Evolutionary conservation across 2,888 invertebrate species (phyloP).

Genomic region (Hermodice carunculata): DNA sequence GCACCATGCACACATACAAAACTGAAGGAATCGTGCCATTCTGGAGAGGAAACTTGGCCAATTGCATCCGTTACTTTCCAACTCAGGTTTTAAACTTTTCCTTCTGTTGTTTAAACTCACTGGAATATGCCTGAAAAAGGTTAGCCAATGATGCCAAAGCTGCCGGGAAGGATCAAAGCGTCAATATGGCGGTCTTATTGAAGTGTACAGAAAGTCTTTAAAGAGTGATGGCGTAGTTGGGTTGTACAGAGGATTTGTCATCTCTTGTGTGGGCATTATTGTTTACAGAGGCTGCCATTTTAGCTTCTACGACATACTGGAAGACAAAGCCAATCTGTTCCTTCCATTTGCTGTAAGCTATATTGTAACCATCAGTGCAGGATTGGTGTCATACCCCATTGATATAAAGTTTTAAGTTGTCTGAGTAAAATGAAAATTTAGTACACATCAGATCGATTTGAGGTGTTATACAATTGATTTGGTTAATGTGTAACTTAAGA

Average conservation of each 20-base stretch:
- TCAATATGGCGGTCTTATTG: conserved; percentile 81
- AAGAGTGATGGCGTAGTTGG: conserved; percentile 85
- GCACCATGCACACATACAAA: conserved; percentile 45
- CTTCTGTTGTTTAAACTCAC: conserved; percentile 95
- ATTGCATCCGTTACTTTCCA: conserved; percentile 81
- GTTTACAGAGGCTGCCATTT: conserved; percentile 95
- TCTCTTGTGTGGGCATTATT: conserved; percentile 81
- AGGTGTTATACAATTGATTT: too few relatives aligned
- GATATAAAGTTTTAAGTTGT: too few relatives aligned
- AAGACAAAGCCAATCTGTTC: conserved; percentile 88
- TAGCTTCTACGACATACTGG: conserved; percentile 94
- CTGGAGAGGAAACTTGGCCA: conserved; percentile 65
- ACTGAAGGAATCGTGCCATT: conserved; percentile 59
- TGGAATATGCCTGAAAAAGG: conserved; percentile 93
- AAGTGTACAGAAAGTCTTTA: conserved; percentile 86
- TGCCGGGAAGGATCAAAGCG: conserved; percentile 1
- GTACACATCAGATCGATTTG: too few relatives aligned
- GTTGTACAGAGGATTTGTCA: conserved; percentile 93
- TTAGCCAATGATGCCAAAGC: conserved; percentile 28
- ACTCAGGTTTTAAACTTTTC: conserved; percentile 96
- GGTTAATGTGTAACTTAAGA: too few relatives aligned
- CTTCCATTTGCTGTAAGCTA: conserved; percentile 85
- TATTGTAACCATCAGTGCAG: conserved; percentile 84
- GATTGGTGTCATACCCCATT: conserved; percentile 94
- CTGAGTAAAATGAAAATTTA: too few relatives aligned